These are phyloP conservation scores for Latheticus oryzae DNA, from an alignment of 2,888 invertebrate genomes.

Conservation along the genomic window DNA sequence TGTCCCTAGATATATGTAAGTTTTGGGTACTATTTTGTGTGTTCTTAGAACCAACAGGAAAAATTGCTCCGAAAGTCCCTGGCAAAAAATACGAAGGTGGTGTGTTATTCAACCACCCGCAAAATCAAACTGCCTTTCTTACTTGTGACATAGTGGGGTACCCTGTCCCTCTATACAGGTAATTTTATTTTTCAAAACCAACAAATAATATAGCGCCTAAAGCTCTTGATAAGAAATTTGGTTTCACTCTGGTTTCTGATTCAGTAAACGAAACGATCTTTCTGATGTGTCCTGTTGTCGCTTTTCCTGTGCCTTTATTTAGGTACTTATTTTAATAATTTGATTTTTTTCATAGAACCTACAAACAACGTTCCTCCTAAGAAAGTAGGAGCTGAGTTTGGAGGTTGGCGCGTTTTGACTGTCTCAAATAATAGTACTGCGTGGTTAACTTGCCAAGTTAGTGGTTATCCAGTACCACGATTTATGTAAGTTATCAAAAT, in stretches of 20 bases:
- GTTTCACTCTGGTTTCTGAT: conserved; percentile 67
- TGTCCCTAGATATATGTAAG: conserved; percentile 64
- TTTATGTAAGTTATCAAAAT: conserved; percentile 73
- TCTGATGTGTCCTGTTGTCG: conserved; percentile 66
- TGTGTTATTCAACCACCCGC: conserved; percentile 70
- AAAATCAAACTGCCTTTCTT: conserved; percentile 70
- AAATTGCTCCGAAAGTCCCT: conserved; percentile 72
- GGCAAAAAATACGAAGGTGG: conserved; percentile 69
- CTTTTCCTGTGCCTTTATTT: conserved; percentile 64
- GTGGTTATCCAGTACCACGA: conserved; percentile 76
- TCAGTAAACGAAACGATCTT: conserved; percentile 62
- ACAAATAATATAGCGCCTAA: conserved; percentile 76
- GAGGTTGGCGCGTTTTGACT: conserved; percentile 72
- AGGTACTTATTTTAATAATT: conserved; percentile 54
- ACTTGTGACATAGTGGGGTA: conserved; percentile 78
- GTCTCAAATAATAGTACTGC: conserved; percentile 68
- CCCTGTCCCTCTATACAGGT: conserved; percentile 79
- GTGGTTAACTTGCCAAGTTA: conserved; percentile 77
- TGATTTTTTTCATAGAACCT: conserved; percentile 65
- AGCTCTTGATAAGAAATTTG: conserved; percentile 66
- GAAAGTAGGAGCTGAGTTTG: conserved; percentile 68
- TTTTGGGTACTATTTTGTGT: conserved; percentile 36
- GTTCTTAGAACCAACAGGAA: conserved; percentile 71
- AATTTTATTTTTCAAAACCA: conserved; percentile 69
- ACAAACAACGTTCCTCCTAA: conserved; percentile 74